Percentiles rank a stretch among this genome's conserved stretches.
phyloP scores from a whole-genome alignment of 2,888 invertebrate species.

The Rotaria socialis region DNA sequence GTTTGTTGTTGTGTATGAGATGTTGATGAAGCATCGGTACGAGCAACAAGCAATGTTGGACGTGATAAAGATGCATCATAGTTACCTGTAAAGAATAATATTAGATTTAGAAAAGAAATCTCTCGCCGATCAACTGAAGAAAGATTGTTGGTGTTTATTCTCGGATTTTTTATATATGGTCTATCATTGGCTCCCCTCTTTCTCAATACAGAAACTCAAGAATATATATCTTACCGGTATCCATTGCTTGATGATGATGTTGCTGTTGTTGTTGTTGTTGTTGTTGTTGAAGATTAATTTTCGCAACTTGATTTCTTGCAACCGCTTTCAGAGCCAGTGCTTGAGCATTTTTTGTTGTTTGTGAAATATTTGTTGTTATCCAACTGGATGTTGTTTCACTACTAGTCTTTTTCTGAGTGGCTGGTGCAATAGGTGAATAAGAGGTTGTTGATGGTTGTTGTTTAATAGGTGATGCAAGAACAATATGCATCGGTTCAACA shows the following conservation, averaged over 20 bases:
- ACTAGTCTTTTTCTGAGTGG: background rate
- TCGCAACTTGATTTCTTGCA: slow-evolving; percentile 19
- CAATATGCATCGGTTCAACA: slow-evolving; percentile 32
- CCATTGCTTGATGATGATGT: slow-evolving; percentile 20
- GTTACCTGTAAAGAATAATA: background rate
- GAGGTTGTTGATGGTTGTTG: background rate
- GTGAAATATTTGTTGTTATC: slow-evolving; percentile 7
- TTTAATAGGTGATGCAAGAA: slow-evolving; percentile 8
- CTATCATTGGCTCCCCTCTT: too few relatives aligned
- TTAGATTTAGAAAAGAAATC: too few relatives aligned
- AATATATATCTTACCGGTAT: background rate
- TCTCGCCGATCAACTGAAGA: too few relatives aligned
- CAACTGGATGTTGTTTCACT: background rate
- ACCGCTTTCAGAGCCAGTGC: slow-evolving; percentile 33
- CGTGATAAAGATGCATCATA: background rate
- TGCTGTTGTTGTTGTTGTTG: slow-evolving; percentile 13
- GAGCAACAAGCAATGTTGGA: slow-evolving; percentile 11
- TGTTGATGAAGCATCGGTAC: background rate
- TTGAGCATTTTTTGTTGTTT: slow-evolving; percentile 32
- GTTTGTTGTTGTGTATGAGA: background rate
- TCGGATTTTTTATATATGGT: too few relatives aligned
- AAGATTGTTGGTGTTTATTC: too few relatives aligned
- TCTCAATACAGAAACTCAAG: background rate
- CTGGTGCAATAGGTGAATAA: slow-evolving; percentile 10
- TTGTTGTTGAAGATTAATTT: slow-evolving; percentile 17